phyloP scores from a whole-genome alignment of 2,888 invertebrate species.

The Leucania comma region DNA sequence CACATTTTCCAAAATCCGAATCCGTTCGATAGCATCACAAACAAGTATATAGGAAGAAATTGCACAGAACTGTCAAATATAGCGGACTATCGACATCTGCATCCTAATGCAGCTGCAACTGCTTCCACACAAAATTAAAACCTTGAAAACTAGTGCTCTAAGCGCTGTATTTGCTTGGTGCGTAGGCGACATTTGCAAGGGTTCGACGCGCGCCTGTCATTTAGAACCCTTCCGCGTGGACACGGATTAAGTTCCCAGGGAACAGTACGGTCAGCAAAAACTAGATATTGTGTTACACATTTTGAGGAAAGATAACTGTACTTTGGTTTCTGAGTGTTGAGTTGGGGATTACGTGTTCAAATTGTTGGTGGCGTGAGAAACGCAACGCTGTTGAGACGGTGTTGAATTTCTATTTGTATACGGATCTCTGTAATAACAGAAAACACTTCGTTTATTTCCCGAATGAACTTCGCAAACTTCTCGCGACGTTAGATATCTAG shows the following conservation, averaged over 20 bases:
- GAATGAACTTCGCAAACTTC: neutral
- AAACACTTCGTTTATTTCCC: neutral
- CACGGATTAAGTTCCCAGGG: conserved; percentile 75
- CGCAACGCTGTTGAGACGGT: conserved; percentile 29
- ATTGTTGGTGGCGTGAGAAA: conserved; percentile 34
- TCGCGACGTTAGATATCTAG: no score
- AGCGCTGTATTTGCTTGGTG: conserved; percentile 15
- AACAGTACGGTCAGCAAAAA: conserved; percentile 71
- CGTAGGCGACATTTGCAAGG: conserved; percentile 66
- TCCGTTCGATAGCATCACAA: conserved; percentile 51
- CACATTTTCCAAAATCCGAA: conserved; percentile 29
- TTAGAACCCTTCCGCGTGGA: conserved; percentile 86
- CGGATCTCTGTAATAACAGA: neutral
- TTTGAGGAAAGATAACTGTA: conserved; percentile 65
- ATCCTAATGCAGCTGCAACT: conserved; percentile 63
- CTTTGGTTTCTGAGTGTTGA: conserved; percentile 58
- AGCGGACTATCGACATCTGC: conserved; percentile 68
- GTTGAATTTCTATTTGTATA: conserved; percentile 28
- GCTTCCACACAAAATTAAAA: conserved; percentile 14
- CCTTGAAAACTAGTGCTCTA: neutral
- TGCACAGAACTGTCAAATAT: conserved; percentile 68
- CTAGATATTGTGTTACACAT: conserved; percentile 62
- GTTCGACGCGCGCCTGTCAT: conserved; percentile 81
- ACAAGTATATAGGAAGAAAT: conserved; percentile 73
- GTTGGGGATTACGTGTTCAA: conserved; percentile 42